Conservation (phyloP, 1,140 invertebrate species). For the Ooceraea biroi region DNA sequence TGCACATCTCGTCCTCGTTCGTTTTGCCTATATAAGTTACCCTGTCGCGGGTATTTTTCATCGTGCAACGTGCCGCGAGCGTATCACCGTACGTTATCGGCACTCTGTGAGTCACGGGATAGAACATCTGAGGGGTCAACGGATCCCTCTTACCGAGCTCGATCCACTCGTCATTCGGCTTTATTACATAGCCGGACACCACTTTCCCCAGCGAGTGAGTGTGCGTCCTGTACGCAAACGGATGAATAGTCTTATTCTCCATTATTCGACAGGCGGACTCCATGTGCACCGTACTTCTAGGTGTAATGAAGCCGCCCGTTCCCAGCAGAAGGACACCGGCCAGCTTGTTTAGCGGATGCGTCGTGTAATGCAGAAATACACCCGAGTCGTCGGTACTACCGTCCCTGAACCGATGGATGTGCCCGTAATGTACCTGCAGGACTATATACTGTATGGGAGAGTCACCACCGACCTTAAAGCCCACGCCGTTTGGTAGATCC, state of each 20-base stretch:
- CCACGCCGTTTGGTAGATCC: slow-evolving; percentile 93
- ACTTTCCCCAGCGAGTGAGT: slow-evolving; percentile 96
- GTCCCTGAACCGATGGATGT: slow-evolving; percentile 91
- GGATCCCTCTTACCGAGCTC: slow-evolving; percentile 97
- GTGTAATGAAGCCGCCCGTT: slow-evolving; percentile 92
- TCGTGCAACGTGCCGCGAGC: slow-evolving; percentile 96
- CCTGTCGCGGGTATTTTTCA: slow-evolving; percentile 90
- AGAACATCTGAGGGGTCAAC: slow-evolving; percentile 98
- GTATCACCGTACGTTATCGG: slow-evolving; percentile 91
- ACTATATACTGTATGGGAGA: slow-evolving; percentile 93
- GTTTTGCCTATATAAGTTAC: slow-evolving; percentile 93
- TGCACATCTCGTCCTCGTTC: slow-evolving; percentile 99
- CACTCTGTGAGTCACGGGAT: slow-evolving; percentile 90
- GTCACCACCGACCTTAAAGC: slow-evolving; percentile 92
- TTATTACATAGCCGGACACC: slow-evolving; percentile 95
- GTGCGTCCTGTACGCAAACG: slow-evolving; percentile 98
- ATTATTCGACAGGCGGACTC: slow-evolving; percentile 94
- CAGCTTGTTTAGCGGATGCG: slow-evolving; percentile 90
- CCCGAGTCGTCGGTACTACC: slow-evolving; percentile 93
- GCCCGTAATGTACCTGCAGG: slow-evolving; percentile 97
- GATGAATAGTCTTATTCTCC: slow-evolving; percentile 95
- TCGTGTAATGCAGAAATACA: slow-evolving; percentile 92
- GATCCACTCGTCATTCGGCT: slow-evolving; percentile 91
- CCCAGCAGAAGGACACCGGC: slow-evolving; percentile 96
- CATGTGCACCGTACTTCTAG: slow-evolving; percentile 92